Conservation (phyloP, 2,888 invertebrate species). For the Metallyticus violacea region DNA sequence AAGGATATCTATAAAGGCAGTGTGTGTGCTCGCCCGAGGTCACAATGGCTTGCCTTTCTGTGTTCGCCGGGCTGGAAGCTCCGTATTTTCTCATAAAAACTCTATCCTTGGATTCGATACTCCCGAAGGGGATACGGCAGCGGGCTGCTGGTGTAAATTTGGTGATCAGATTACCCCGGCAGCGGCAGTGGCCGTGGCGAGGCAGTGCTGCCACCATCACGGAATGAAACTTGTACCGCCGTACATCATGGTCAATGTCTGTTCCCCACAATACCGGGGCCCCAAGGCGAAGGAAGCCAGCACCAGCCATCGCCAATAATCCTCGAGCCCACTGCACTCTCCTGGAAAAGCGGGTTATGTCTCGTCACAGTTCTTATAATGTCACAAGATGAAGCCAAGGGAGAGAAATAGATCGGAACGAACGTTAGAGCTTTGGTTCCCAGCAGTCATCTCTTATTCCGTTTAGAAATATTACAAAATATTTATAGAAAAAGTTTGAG, state of each 20-base stretch:
- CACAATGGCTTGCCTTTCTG: background rate
- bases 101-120: background rate
- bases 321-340: background rate
- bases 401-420: too few relatives aligned
- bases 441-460: too few relatives aligned
- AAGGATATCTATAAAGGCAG: background rate
- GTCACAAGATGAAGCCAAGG: too few relatives aligned
- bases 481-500: too few relatives aligned
- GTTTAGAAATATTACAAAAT: too few relatives aligned
- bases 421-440: too few relatives aligned
- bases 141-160: background rate
- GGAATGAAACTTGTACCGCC: background rate
- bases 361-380: too few relatives aligned
- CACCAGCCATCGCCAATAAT: background rate
- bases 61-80: background rate
- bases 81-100: background rate
- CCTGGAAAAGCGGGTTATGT: background rate
- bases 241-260: conserved; percentile 2
- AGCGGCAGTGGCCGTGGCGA: background rate
- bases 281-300: background rate
- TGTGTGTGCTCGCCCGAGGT: background rate
- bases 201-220: background rate
- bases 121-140: background rate
- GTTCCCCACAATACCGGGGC: background rate
- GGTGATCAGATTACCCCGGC: background rate